These are phyloP conservation scores for Lasioglossum lativentre DNA, from an alignment of 2,888 invertebrate species.

Conservation along the genomic window DNA sequence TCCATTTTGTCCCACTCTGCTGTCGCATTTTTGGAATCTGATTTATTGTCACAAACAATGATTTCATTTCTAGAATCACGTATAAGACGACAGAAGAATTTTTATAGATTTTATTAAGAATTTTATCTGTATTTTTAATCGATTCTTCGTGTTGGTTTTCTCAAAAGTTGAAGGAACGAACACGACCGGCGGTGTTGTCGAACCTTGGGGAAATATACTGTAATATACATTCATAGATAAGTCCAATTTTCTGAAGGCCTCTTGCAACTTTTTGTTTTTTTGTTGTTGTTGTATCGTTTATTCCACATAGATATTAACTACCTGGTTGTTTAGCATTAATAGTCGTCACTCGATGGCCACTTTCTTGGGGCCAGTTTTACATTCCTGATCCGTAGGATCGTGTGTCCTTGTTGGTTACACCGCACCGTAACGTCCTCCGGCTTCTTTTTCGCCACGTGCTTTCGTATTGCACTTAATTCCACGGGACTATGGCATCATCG, in stretches of 20 bases:
- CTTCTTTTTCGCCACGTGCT: conserved; percentile 28
- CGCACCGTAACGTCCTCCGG: conserved; percentile 31
- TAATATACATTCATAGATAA: background rate
- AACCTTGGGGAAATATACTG: conserved; percentile 25
- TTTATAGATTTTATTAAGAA: background rate
- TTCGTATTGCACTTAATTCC: background rate
- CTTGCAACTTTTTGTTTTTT: conserved; percentile 12
- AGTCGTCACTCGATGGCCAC: conserved; percentile 18
- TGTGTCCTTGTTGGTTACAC: conserved; percentile 50
- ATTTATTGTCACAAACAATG: background rate
- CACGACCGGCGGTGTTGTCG: conserved; percentile 4
- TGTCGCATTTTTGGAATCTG: too few species aligned
- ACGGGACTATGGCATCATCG: conserved; percentile 37
- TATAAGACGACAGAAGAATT: background rate
- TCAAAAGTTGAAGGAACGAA: conserved; percentile 30
- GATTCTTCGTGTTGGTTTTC: background rate
- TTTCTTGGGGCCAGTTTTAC: conserved; percentile 42
- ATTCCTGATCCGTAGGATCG: conserved; percentile 51
- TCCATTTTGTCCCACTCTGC: too few species aligned
- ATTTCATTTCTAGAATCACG: background rate
- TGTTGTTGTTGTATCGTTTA: conserved; percentile 21
- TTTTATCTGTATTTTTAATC: background rate
- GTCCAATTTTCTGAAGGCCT: conserved; percentile 28
- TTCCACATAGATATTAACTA: conserved; percentile 25
- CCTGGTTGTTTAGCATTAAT: conserved; percentile 40